Evolutionary conservation across 2,797 vertebrate genomes (phyloP), one percentile per base, ranked within the genome.

Genomic region (Ceryle rudis): DNA sequence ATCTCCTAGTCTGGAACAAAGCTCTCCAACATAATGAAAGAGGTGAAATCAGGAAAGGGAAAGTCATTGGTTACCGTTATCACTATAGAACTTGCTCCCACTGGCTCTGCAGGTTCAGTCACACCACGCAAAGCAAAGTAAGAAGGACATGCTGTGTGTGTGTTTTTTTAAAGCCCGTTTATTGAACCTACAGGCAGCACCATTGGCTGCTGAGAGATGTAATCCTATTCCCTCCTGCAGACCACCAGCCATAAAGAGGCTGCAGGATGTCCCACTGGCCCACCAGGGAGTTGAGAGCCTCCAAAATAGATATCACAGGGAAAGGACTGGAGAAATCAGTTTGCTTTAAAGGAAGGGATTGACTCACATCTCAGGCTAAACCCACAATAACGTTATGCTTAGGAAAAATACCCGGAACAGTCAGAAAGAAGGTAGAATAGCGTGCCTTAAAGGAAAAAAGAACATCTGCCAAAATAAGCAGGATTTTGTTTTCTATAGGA

Each of bases 1-100:
- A 97, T 98, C 98, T 97, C 96, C 95, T 96, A 87, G 95, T 90
- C 93, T 93, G 97, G 96, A 97, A 98, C 97, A 98, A 98, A 98
- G 97, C 97, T 97, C 96, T 93, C 88, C 66, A 64, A 84, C 91
- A 97, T 93, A 98, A 98, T 96, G 97, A 96, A 97, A 96, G 97
- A 98, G 97, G 97, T 97, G 94, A 96, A 96, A 97, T 89, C n/a
- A 91, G 94, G 96, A 97, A 92, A 94, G 47, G 87, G 96, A 93
- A 97, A 98, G 97, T 97, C 97, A 97, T 92, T 54, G 97, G 97
- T 92, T 93, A 91, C 96, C 31, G 93, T 97, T 97, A 97, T 97
- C 96, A 46, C 90, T 90, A 93, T 95, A 96, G 95, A 94, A 93
- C 95, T 93, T 4, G 6, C 89, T 92, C 90, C 90, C 96, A 91